Evolutionary conservation across 1,140 invertebrate genomes (phyloP).

Genomic region (Aethina tumida): DNA sequence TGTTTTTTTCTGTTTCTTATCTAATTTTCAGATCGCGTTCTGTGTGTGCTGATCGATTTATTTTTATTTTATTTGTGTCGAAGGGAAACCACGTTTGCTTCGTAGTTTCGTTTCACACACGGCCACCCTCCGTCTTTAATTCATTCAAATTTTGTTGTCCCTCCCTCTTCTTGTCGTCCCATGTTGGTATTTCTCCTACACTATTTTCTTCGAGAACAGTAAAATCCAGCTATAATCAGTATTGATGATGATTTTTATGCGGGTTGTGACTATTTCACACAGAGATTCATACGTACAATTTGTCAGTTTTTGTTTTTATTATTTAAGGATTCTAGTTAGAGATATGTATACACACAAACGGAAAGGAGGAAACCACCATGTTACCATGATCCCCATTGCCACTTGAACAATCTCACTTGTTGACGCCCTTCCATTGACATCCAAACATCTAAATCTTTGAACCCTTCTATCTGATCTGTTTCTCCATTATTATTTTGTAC

Average conservation of each 20-base stretch:
- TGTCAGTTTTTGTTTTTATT: slow-evolving; percentile 1
- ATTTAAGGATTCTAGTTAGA: no score
- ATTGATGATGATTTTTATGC: slow-evolving; percentile 21
- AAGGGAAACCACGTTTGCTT: slow-evolving; percentile 1
- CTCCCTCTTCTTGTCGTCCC: no score
- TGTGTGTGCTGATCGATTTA: background rate
- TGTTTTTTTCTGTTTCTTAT: slow-evolving; percentile 19
- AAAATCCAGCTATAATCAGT: slow-evolving; percentile 17
- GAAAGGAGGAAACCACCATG: slow-evolving; percentile 15
- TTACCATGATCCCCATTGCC: no score
- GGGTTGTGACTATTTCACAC: slow-evolving; percentile 24
- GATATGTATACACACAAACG: slow-evolving; percentile 8
- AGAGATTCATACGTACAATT: slow-evolving; percentile 15
- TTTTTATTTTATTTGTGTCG: slow-evolving; percentile 2
- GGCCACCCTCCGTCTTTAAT: no score
- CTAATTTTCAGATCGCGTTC: slow-evolving; percentile 4
- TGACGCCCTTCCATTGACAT: no score
- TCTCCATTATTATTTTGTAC: no score
- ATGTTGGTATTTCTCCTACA: no score
- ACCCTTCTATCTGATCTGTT: no score
- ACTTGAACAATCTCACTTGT: no score
- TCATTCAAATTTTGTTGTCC: no score
- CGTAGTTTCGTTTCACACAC: slow-evolving; percentile 5
- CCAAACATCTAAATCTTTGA: no score
- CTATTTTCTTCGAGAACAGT: no score